Evolutionary conservation across 2,113 vertebrate genomes (phyloP).

Genomic region (Nothobranchius furzeri): DNA sequence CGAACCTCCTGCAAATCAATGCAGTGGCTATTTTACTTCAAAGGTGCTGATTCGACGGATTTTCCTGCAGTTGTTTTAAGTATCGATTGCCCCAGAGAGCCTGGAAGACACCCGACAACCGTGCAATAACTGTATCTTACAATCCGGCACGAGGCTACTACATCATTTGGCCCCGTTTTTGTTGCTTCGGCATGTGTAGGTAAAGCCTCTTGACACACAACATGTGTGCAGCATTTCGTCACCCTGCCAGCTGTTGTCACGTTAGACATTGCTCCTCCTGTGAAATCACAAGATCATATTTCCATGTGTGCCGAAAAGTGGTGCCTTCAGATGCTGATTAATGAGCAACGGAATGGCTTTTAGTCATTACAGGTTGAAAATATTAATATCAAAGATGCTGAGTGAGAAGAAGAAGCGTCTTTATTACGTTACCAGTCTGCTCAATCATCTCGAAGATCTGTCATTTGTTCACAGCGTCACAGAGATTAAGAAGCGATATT

Average conservation of each 20-base stretch:
- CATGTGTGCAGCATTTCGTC: slow-evolving; percentile 62
- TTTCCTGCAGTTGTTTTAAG: slow-evolving; percentile 53
- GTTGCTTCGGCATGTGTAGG: slow-evolving; percentile 36
- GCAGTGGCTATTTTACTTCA: slow-evolving; percentile 41
- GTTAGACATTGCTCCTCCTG: slow-evolving; percentile 56
- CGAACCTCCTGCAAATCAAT: slow-evolving; percentile 60
- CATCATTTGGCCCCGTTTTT: slow-evolving; percentile 37
- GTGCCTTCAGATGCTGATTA: slow-evolving; percentile 67
- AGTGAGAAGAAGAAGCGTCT: slow-evolving; percentile 65
- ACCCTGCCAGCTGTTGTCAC: slow-evolving; percentile 65
- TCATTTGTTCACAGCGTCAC: slow-evolving; percentile 56
- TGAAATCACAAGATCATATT: slow-evolving; percentile 67
- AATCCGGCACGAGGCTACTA: slow-evolving; percentile 15
- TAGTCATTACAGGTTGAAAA: slow-evolving; percentile 73
- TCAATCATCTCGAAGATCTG: slow-evolving; percentile 68
- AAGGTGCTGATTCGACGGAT: slow-evolving; percentile 67
- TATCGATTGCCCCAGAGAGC: slow-evolving; percentile 59
- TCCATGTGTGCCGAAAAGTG: slow-evolving; percentile 53
- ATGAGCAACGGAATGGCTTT: slow-evolving; percentile 76
- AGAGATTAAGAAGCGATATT: slow-evolving; percentile 68
- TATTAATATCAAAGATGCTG: slow-evolving; percentile 70
- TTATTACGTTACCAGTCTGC: slow-evolving; percentile 67
- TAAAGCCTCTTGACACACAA: slow-evolving; percentile 61
- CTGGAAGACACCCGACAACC: slow-evolving; percentile 21
- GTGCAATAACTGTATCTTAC: slow-evolving; percentile 32